Evolutionary conservation across 2,888 invertebrate genomes (phyloP), one percentile per base, ranked within the genome.

Genomic region (Tetropium fuscum): DNA sequence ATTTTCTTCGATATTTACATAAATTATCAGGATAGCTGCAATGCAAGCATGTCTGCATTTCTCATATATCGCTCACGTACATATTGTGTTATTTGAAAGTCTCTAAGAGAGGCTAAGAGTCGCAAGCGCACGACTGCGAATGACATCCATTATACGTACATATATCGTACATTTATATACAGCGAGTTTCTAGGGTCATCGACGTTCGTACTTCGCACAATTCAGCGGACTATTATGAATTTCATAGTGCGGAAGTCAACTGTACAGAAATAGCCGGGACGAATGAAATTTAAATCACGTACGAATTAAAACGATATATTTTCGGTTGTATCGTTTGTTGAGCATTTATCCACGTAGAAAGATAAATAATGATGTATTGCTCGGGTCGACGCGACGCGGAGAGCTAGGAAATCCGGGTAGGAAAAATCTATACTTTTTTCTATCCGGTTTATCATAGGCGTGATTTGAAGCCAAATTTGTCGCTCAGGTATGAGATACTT

Each of bases 331-430:
- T 66, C 69, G 69, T 66, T 70, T 64, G 69, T 64, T 66, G 59
- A 56, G 65, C 60, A 71, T 25, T 32, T 36, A 65, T 72, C 69
- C 74, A 68, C 66, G 68, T 64, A 73, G 68, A 74, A 74, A 76
- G 74, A 75, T 76, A 74, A 75, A 76, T 75, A 76, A 74, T 75
- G 75, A 75, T 74, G 72, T 72, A 74, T 74, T 71, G 74, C 74
- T 71, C 67, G 59, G 36, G 54, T 51, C 51, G 57, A 59, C 60
- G 53, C 48, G 65, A 65, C 60, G 49, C 48, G 45, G 58, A 56
- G 44, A 16, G 44, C 13, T 2, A 25, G 43, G 8, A 11, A 27
- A 27, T 25, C 34, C 20, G 15, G 25, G 8, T 27, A 1, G 44
- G 22, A 25, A 10, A n/a, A 13, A 6, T 40, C 11, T 44, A 25